Percentiles rank a stretch among this genome's conserved stretches.
phyloP scores from a whole-genome alignment of 2,113 vertebrate species.

The Athene noctua region DNA sequence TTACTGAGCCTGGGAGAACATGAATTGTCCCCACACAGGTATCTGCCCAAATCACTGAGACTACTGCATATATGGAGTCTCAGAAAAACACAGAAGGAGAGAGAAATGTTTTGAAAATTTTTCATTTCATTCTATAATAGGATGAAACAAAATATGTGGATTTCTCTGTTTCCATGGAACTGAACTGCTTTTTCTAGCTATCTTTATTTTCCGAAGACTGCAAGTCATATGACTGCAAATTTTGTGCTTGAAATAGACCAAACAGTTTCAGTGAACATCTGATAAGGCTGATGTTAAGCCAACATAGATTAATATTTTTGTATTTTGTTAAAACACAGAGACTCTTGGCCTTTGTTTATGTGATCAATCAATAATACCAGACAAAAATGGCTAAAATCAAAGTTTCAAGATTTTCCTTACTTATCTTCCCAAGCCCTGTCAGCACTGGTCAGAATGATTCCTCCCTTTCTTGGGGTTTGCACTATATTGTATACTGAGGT shows the following conservation, averaged over 20 bases:
- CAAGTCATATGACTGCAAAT: neutral
- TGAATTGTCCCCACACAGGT: neutral
- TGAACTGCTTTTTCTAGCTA: neutral
- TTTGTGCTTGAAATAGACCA: neutral
- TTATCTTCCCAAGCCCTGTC: neutral
- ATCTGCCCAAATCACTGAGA: neutral
- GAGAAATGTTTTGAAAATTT: neutral
- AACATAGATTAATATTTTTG: neutral
- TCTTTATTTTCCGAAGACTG: neutral
- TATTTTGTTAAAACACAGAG: neutral
- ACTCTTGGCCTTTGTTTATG: neutral
- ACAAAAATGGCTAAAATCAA: neutral
- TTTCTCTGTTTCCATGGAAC: slow-evolving; percentile 18
- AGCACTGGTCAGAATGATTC: neutral
- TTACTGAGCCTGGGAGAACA: neutral
- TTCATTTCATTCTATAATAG: neutral
- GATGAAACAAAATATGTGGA: neutral
- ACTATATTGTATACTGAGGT: neutral
- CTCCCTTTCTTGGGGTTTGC: neutral
- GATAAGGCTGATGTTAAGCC: neutral
- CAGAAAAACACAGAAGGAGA: neutral
- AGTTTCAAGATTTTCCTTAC: neutral
- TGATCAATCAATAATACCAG: neutral
- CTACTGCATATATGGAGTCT: neutral
- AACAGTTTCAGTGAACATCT: neutral